Conservation (phyloP, 2,888 invertebrate genomes). For the Apoderus coryli region DNA sequence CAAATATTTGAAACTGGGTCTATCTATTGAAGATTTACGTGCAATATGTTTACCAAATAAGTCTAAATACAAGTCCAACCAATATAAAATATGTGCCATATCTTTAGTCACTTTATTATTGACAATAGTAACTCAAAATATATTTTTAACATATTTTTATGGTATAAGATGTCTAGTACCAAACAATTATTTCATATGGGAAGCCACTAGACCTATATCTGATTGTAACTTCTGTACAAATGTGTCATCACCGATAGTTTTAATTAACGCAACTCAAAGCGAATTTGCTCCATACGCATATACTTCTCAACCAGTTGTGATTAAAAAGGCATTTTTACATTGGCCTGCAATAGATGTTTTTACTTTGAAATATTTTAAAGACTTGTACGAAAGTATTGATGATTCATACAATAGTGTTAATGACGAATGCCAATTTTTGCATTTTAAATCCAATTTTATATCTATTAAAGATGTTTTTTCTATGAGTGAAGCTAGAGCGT, state of each 20-base stretch:
- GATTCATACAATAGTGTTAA: conserved; percentile 61
- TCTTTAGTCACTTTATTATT: no score
- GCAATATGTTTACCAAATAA: no score
- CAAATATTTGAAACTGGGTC: no score
- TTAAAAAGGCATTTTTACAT: conserved; percentile 56
- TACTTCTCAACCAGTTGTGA: conserved; percentile 62
- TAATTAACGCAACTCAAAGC: conserved; percentile 51
- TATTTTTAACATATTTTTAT: no score
- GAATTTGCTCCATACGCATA: conserved; percentile 63
- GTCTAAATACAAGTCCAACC: no score
- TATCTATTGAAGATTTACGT: no score
- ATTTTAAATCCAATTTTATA: conserved; percentile 70
- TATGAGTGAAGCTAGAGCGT: conserved; percentile 53
- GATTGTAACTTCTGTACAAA: conserved; percentile 66
- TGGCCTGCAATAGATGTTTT: conserved; percentile 63
- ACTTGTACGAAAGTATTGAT: conserved; percentile 48
- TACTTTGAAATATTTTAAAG: conserved; percentile 51
- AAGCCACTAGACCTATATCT: conserved; percentile 69
- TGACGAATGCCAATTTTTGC: conserved; percentile 75
- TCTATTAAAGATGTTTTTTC: conserved; percentile 61
- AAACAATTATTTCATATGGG: conserved; percentile 77
- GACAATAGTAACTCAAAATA: no score
- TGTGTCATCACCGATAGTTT: conserved; percentile 48
- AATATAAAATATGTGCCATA: no score
- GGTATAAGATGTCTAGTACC: conserved; percentile 62